phyloP scores from a whole-genome alignment of 1,140 invertebrate species.

The Drosophila neocordata region DNA sequence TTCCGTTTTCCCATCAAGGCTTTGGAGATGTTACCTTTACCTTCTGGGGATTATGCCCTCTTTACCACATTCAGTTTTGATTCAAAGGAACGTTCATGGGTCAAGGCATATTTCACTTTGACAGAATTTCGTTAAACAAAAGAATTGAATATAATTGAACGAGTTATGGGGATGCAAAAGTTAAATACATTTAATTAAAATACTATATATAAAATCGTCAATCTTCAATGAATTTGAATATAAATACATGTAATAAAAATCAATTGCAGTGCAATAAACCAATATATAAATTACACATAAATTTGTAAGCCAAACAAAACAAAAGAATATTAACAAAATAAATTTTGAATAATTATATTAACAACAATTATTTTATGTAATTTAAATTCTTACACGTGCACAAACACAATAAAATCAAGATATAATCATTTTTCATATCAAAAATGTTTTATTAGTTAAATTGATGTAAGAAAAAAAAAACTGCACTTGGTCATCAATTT shows the following conservation, averaged over 20 bases:
- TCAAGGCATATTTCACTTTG: constrained; percentile 63
- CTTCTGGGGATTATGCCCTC: constrained; percentile 63
- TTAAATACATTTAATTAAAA: constrained; percentile 21
- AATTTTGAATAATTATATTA: constrained; percentile 22
- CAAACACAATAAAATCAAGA: not conserved
- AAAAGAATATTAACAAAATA: not conserved
- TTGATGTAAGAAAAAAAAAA: not conserved
- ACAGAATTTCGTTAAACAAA: constrained; percentile 49
- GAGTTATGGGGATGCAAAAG: constrained; percentile 7
- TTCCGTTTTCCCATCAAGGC: constrained; percentile 63
- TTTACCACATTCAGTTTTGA: constrained; percentile 54
- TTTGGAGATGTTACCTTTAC: constrained; percentile 54
- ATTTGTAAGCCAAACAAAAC: constrained; percentile 20
- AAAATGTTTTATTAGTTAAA: constrained; percentile 6
- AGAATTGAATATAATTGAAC: not conserved
- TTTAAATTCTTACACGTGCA: constrained; percentile 9
- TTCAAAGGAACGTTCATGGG: constrained; percentile 30
- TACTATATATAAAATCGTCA: constrained; percentile 10
- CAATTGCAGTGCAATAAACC: constrained; percentile 62
- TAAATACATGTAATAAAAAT: constrained; percentile 40
- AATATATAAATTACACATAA: constrained; percentile 58
- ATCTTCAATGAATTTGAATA: constrained; percentile 33
- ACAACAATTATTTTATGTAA: constrained; percentile 8
- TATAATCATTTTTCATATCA: not conserved
- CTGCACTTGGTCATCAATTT: constrained; percentile 17